Evolutionary conservation across 2,797 vertebrate species (phyloP), one percentile per base, ranked within the genome.

Genomic region (Xiphorhynchus erythropygius): DNA sequence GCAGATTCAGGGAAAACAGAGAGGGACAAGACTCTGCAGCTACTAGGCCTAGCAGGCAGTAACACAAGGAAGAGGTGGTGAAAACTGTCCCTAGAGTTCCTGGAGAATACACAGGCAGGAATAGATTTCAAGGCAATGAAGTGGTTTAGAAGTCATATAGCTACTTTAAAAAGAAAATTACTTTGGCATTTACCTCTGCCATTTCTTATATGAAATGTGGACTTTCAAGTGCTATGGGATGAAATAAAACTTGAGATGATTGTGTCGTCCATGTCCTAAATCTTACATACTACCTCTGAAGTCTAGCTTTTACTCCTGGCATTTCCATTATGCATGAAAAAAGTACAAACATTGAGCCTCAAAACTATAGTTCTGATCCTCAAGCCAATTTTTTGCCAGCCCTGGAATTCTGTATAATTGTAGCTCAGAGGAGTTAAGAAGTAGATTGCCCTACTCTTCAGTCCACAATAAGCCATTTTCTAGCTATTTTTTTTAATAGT

Each of bases 191-290:
- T 85, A 70, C 57, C 19, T 87, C 50, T 93, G 63, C 63, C 39
- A 17, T 84, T 94, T 90, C 73, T 84, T 89, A 44, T 65, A 82
- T 69, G 63, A 84, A 69, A 73, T 12, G 8, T 59, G 35, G 35
- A 62, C 30, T 90, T 86, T 79, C 17, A 73, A 86, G 80, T 84
- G n/a, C 70, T 68, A 6, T 24, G 39, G n/a, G 84, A 91, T 79
- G 55, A 94, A 93, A 88, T 75, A 76, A 82, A 96, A 84, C 28
- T 37, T 56, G 18, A 76, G 42, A 42, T 81, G 57, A 88, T n/a
- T 83, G 22, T 89, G 62, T 87, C 75, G 65, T 78, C 57, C 30
- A 6, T 42, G 30, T 78, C 35, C 32, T 92, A 91, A 68, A 91
- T 91, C 82, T 81, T 85, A 32, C 37, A 24, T 28, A 11, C 44